Evolutionary conservation across 1,140 invertebrate genomes (phyloP).

Genomic region (Papilio dardanus): DNA sequence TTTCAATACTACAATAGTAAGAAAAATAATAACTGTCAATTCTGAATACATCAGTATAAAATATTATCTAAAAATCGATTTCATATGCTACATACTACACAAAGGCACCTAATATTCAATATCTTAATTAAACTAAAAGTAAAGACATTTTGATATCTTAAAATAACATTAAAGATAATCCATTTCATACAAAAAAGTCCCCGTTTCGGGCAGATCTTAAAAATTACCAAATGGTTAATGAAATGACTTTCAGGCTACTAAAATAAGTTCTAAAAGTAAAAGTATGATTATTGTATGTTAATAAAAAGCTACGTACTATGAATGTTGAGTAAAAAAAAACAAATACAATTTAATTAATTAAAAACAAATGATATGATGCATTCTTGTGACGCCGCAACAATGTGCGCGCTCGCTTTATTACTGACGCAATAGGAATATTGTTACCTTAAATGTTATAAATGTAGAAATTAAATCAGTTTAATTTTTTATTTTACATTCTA

Average conservation of each 20-base stretch:
- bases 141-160: background rate
- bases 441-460: slow-evolving; percentile 25
- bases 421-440: slow-evolving; percentile 46
- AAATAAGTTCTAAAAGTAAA: slow-evolving; percentile 52
- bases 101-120: background rate
- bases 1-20: slow-evolving; percentile 36
- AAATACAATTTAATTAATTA: slow-evolving; percentile 75
- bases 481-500: too few species aligned
- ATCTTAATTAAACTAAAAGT: background rate
- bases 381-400: slow-evolving; percentile 77
- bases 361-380: slow-evolving; percentile 84
- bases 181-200: slow-evolving; percentile 80
- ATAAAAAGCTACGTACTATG: slow-evolving; percentile 60
- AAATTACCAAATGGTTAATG: slow-evolving; percentile 44
- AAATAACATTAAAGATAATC: slow-evolving; percentile 41
- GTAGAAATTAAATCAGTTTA: too few species aligned
- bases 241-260: slow-evolving; percentile 55
- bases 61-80: background rate
- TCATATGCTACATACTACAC: background rate
- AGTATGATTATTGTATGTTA: slow-evolving; percentile 45
- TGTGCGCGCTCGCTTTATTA: slow-evolving; percentile 60
- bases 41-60: background rate
- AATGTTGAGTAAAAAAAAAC: slow-evolving; percentile 58
- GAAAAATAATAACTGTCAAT: slow-evolving; percentile 13
- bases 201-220: slow-evolving; percentile 62